Evolutionary conservation across 2,888 invertebrate species (phyloP), one percentile per base, ranked within the genome.

Genomic region (Empis livida): DNA sequence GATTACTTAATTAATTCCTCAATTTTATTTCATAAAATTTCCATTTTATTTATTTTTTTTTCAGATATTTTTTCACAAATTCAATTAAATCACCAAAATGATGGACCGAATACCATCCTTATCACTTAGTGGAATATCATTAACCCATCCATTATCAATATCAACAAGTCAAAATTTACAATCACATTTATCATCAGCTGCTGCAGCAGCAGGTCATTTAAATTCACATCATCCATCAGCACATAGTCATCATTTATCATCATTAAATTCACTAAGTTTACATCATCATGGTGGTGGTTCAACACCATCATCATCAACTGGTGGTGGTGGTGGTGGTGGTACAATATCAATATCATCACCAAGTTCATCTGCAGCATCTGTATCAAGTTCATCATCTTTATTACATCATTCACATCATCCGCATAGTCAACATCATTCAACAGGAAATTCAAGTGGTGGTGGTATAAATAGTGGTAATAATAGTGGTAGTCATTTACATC

Each of bases 51-150:
- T n/a, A n/a, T n/a, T n/a, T n/a, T n/a, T n/a, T n/a, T n/a, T 20
- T 20, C 20, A 20, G 20, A n/a, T n/a, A n/a, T n/a, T n/a, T n/a
- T n/a, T n/a, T n/a, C n/a, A n/a, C n/a, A n/a, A n/a, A 20, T 20
- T 20, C 20, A 20, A 3, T 20, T 20, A 5, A 20, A 20, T 20
- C 20, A 20, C 11, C 20, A 63, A 61, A 61, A 69, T 69, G 70
- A 69, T 69, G 69, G 69, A 69, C 61, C 64, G 70, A 56, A 66
- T 69, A 57, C 68, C 70, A 60, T 67, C 70, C 49, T 54, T 69
- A 55, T 65, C 69, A 55, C 61, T 69, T 49, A 64, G 69, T 51
- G 70, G 70, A 56, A 59, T 69, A 59, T 67, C 69, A 57, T 62
- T 69, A 55, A 63, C 70, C 48, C 69, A 69, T 62, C 68, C 70